Evolutionary conservation across 2,888 invertebrate genomes (phyloP), one percentile per base, ranked within the genome.

Genomic region (Meloe dianella): DNA sequence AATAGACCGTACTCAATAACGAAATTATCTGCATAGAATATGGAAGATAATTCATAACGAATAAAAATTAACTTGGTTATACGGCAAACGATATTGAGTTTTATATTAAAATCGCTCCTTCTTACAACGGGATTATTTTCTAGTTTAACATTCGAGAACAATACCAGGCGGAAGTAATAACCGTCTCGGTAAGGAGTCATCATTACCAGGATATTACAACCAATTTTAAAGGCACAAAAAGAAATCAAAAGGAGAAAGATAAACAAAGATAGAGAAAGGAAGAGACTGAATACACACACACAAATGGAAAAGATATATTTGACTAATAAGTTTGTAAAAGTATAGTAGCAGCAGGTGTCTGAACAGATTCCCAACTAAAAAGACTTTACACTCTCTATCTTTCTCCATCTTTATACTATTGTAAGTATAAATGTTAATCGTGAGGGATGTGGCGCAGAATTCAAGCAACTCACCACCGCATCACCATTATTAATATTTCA

Each of bases 391-490:
- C 47, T 51, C 10, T 32, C 47, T 51, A 51, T 17, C 20, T 62
- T 17, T 29, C 59, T 56, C 57, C 35, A 51, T 41, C 41, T n/a
- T n/a, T n/a, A 6, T 41, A 41, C n/a, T 41, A 35, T n/a, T 12
- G 32, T 10, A 32, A 32, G 32, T 35, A 35, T 14, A 5, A 57
- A 57, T 67, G 32, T 62, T 63, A 68, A 66, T 68, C 63, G 61
- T 70, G 67, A 65, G 71, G 70, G 60, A 20, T 47, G 47, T 20
- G 59, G 73, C n/a, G n/a, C 72, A 78, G 79, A 79, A 79, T 79
- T 73, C 81, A 81, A 81, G 81, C 81, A 67, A 81, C 81, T 82
- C 81, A 81, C 73, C 73, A 74, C 70, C 70, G 71, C 38, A 12
- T 14, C 38, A 38, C 14, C 14, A n/a, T 5, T n/a, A 38, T n/a